phyloP scores from a whole-genome alignment of 1,140 invertebrate genomes.

The Cherax destructor region DNA sequence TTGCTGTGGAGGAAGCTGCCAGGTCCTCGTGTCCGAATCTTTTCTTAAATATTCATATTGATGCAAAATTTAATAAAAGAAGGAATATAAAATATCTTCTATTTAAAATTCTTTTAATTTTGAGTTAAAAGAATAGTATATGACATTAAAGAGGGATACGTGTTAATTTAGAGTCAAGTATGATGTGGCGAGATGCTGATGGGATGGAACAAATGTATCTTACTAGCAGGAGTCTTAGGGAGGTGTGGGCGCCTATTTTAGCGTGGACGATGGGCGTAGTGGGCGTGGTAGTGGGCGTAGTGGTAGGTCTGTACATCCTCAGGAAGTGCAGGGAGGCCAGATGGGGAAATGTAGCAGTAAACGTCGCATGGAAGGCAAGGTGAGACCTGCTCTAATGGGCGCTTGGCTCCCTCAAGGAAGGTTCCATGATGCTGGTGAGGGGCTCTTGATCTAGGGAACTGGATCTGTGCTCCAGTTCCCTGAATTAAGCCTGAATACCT shows the following conservation, averaged over 20 bases:
- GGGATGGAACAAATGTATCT: not conserved
- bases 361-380: constrained; percentile 74
- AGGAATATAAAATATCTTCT: no score
- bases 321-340: constrained; percentile 54
- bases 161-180: no score
- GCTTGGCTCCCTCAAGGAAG: no score
- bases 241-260: constrained; percentile 20
- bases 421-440: no score
- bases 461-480: no score
- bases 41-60: not conserved
- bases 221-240: no score
- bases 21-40: not conserved
- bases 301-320: constrained; percentile 58
- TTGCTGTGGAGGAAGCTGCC: not conserved
- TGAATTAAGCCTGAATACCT: no score
- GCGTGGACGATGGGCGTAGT: constrained; percentile 47
- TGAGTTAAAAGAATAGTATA: no score
- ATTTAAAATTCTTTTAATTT: no score
- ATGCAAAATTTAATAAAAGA: no score
- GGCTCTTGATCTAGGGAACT: no score
- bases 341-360: constrained; percentile 68
- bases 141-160: no score
- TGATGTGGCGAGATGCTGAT: not conserved
- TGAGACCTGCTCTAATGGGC: not conserved
- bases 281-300: constrained; percentile 61